These are phyloP conservation scores for Lochmaea crataegi DNA, from an alignment of 2,888 invertebrate genomes.

Conservation along the genomic window DNA sequence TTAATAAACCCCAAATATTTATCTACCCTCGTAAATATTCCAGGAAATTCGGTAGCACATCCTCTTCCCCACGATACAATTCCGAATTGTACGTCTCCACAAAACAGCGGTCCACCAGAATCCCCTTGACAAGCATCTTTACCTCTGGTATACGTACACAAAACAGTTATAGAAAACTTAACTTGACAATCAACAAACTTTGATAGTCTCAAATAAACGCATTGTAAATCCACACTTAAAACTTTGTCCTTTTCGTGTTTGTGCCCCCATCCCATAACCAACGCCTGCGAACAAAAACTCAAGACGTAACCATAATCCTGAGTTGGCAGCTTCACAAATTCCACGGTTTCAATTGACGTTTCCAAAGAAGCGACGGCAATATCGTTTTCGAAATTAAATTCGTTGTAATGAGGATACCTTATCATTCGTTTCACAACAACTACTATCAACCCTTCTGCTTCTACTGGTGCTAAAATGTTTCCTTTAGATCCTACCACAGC, in stretches of 20 bases:
- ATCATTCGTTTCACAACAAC: slow-evolving; percentile 5
- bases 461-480: neutral
- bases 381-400: slow-evolving; percentile 12
- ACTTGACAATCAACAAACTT: slow-evolving; percentile 4
- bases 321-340: neutral
- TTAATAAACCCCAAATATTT: slow-evolving; percentile 31
- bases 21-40: slow-evolving; percentile 34
- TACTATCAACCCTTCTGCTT: neutral
- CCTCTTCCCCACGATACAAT: slow-evolving; percentile 36
- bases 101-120: slow-evolving; percentile 39
- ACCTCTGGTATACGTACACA: slow-evolving; percentile 26
- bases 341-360: neutral
- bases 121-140: slow-evolving; percentile 38
- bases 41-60: slow-evolving; percentile 27
- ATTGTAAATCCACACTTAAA: neutral
- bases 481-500: neutral
- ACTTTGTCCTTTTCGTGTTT: neutral
- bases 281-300: neutral
- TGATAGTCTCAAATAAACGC: neutral
- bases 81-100: slow-evolving; percentile 30
- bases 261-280: slow-evolving; percentile 23
- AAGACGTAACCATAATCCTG: neutral
- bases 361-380: slow-evolving; percentile 17
- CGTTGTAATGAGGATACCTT: slow-evolving; percentile 7
- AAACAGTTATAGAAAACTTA: neutral